Base-by-base conservation (phyloP, 2,797 vertebrate genomes). In the Varecia variegata region DNA sequence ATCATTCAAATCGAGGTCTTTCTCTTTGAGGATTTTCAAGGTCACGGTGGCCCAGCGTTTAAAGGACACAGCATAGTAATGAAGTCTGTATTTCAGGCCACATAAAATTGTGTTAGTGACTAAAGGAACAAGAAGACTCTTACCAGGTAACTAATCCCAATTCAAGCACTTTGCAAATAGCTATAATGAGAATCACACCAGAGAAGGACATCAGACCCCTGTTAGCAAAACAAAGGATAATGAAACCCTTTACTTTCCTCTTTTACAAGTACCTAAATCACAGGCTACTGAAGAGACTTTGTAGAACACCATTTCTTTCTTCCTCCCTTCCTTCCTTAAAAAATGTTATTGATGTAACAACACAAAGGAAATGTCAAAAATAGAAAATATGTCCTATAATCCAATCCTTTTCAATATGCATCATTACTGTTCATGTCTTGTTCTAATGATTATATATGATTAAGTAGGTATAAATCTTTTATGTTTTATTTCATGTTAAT, bases 351-450 rank as follows among this genome's bases (percentile, higher is more conserved):
- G 93, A 97, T 94, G 80, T 70, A 97, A 86, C 71, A 86, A 80
- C 62, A 97, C 95, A 98, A 97, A 97, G 62, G 81, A 97, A 95
- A 76, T 90, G 85, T 97, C 73, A 96, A 94, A 98, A 97, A 96
- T 95, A 97, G 95, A 97, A 97, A 96, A 85, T 88, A 60, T 92
- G 82, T 96, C 96, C 73, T 97, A 35, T 77, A 86, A 90, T 93
- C 87, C 83, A 93, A 0, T 88, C 62, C 58, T 92, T 98, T 96
- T 92, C 88, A 97, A 70, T 88, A 94, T 76, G 68, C 94, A 83
- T 97, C 65, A 88, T 83, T 97, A 95, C 62, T 21, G 56, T 92
- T 84, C 81, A 68, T 88, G 85, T 18, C 62, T 93, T 88, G 11
- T 97, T 88, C 65, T 81, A 76, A 45, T 93, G 93, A 96, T 94